These are phyloP conservation scores for Linyphia triangularis DNA, from an alignment of 2,888 invertebrate genomes.

Conservation along the genomic window DNA sequence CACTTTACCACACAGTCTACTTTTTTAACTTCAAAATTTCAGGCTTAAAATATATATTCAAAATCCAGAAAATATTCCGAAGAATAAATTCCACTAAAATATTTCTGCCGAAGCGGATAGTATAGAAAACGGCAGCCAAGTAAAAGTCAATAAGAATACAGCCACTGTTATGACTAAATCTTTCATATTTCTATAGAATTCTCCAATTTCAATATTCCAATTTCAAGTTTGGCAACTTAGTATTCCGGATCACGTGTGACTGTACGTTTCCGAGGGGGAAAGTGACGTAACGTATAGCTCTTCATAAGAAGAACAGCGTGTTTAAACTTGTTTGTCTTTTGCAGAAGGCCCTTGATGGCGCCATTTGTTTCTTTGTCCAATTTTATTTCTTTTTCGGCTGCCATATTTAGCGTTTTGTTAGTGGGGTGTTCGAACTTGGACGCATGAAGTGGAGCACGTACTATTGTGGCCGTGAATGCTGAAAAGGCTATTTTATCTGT, in stretches of 20 bases:
- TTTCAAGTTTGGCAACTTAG: slow-evolving; percentile 4
- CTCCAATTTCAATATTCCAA: slow-evolving; percentile 15
- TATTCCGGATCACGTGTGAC: slow-evolving; percentile 24
- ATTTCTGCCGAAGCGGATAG: not conserved
- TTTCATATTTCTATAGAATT: not conserved
- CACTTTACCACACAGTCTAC: too few species aligned
- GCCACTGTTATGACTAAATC: slow-evolving; percentile 2
- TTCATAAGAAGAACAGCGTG: not conserved
- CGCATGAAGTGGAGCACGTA: not conserved
- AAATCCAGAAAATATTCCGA: too few species aligned
- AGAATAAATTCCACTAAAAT: not conserved
- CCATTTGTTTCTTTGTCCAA: not conserved
- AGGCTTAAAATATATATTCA: too few species aligned
- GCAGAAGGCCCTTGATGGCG: not conserved
- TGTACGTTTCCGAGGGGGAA: not conserved
- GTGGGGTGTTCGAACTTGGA: not conserved
- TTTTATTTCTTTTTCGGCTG: not conserved
- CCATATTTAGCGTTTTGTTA: not conserved
- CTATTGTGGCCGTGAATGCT: not conserved
- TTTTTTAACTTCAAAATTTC: too few species aligned
- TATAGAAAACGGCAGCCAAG: not conserved
- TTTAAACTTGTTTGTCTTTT: not conserved
- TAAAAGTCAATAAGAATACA: slow-evolving; percentile 12
- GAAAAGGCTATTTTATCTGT: not conserved
- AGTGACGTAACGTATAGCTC: not conserved